These are phyloP conservation scores for Hozukius guyotensis DNA, from an alignment of 2,797 vertebrate genomes.

Conservation along the genomic window DNA sequence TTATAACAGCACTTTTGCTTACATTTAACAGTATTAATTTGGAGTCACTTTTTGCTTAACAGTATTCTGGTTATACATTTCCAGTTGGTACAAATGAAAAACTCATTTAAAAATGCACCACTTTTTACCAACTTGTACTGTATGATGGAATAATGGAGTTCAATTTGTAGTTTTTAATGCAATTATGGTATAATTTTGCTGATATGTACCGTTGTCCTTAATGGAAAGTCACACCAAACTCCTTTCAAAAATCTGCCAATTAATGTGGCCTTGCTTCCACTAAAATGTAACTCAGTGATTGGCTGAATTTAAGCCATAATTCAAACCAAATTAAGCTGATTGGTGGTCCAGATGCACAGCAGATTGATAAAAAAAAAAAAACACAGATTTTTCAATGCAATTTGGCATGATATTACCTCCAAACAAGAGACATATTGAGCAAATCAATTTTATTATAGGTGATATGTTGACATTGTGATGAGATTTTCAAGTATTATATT, in stretches of 20 bases:
- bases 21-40: conserved; percentile 24
- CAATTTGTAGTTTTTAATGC: background rate
- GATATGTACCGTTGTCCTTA: background rate
- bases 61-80: conserved; percentile 12
- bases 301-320: background rate
- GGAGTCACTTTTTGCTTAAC: conserved; percentile 4
- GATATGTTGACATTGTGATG: background rate
- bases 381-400: background rate
- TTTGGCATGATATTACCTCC: background rate
- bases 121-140: conserved; percentile 6
- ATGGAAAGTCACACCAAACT: background rate
- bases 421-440: background rate
- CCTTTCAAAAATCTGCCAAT: background rate
- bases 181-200: background rate
- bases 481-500: conserved; percentile 15
- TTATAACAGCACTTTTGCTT: conserved; percentile 37
- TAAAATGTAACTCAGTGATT: background rate
- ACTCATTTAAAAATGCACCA: background rate
- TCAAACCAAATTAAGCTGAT: background rate
- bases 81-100: background rate
- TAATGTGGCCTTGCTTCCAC: background rate
- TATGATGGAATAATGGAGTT: background rate
- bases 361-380: background rate
- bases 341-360: background rate
- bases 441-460: background rate